Base-by-base conservation (phyloP, 2,888 invertebrate species). In the Eristalis arbustorum region DNA sequence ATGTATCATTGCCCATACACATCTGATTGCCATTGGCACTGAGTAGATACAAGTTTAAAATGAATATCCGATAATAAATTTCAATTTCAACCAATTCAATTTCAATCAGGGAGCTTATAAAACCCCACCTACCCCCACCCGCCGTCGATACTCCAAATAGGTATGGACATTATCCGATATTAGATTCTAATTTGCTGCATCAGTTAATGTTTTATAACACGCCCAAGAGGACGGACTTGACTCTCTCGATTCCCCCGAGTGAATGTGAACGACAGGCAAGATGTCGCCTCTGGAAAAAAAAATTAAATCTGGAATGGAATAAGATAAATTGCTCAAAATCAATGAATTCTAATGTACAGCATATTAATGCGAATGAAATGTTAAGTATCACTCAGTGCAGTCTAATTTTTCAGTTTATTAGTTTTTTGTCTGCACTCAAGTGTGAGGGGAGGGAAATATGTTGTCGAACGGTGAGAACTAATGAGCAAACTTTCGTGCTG, bases 51-150 rank as follows among this genome's bases (percentile, higher is more conserved):
- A 37, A 49, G 49, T 49, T 49, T 49, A 18, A 37, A 59, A 59
- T 59, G 14, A 25, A 69, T 59, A 42, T 42, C 28, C 40, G 25
- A 40, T 42, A 25, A n/a, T 1, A 40, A 28, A 59, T 40, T 71
- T 71, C 28, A 28, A 72, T 72, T 62, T 49, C 1, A 11, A 13
- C 28, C 61, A 63, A 64, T 73, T 73, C 14, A 64, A 56, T 63
- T 63, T 31, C 25, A 71, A 71, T 61, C 49, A 56, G 23, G 23
- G 28, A 49, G 42, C 18, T 67, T 28, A 23, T 31, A 73, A 56
- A 42, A 63, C 5, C n/a, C 28, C n/a, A n/a, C n/a, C n/a, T n/a
- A 5, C 1, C 5, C 31, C 31, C 31, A 0, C 31, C 10, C 8
- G 8, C 31, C 31, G 31, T 10, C 49, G 18, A 49, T 2, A n/a